Base-by-base conservation (phyloP, 2,888 invertebrate genomes). In the Aleiodes testaceus region DNA sequence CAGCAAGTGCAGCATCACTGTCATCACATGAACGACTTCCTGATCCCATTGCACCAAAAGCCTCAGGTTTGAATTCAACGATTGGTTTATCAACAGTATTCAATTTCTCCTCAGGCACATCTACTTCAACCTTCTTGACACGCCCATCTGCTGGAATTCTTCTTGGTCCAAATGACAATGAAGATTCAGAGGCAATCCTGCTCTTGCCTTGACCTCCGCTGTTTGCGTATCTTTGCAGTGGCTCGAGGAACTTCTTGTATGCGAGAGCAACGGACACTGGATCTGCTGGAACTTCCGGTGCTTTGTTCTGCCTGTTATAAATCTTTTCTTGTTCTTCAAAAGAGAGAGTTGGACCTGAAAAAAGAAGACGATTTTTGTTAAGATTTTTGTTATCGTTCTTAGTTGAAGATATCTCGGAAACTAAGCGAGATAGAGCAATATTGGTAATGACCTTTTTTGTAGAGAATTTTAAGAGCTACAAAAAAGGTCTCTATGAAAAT, bases 91-190 rank as follows among this genome's bases (percentile, higher is more conserved):
- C 90, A n/a, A 90, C 79, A n/a, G 83, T 85, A 74, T 87, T 88
- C 3, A 91, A 84, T 70, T 88, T 88, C 74, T 89, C 89, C 79
- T 91, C 91, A 2, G 89, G 88, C 20, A 90, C 85, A 26, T 88
- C 84, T 9, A 79, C 80, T 20, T 84, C 63, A 12, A 68, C 72
- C 36, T 26, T 7, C 4, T 72, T 75, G 1, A 67, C 45, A 16
- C 63, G 81, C 0, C 83, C 81, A 65, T 90, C 89, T 14, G 85
- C 79, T 1, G 91, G 91, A 0, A 77, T 52, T 14, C 87, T 88
- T 9, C 87, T 84, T 72, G 89, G 90, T 1, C 91, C 91, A 75
- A 89, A 91, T 3, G 88, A 83, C 6, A 91, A 79, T 74, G 87
- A 88, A 7, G 89, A 89, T 79, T 91, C 91, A 0, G 88, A 87